These are phyloP conservation scores for Luffia ferchaultella DNA, from an alignment of 2,888 invertebrate species.

Conservation along the genomic window DNA sequence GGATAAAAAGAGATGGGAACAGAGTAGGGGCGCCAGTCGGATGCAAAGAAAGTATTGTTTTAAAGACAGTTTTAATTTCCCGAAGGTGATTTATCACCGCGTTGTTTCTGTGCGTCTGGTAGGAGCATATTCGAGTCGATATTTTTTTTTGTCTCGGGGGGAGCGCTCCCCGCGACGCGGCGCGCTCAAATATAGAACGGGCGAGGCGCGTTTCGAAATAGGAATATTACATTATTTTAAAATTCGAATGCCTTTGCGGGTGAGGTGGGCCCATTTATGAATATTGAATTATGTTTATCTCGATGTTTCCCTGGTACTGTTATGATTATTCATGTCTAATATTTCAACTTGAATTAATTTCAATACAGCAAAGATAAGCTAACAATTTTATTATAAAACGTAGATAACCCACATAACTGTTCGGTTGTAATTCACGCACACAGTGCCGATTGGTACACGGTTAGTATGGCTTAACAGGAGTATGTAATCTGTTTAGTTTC, in stretches of 20 bases:
- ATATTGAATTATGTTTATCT: constrained; percentile 15
- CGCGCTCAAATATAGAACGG: constrained; percentile 53
- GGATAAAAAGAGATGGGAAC: constrained; percentile 17
- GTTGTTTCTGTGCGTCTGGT: constrained; percentile 25
- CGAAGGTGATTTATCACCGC: constrained; percentile 62
- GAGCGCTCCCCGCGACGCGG: constrained; percentile 34
- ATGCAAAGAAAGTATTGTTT: constrained; percentile 55
- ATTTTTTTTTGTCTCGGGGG: constrained; percentile 39
- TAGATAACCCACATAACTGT: no score
- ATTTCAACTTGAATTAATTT: no score
- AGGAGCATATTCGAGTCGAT: constrained; percentile 27
- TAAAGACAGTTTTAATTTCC: constrained; percentile 67
- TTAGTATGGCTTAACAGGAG: no score
- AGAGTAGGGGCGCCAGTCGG: constrained; percentile 25
- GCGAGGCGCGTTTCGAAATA: constrained; percentile 36
- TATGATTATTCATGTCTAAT: background rate
- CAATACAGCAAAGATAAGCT: no score
- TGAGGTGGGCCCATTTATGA: constrained; percentile 26
- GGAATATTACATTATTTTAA: constrained; percentile 39
- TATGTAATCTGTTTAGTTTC: no score
- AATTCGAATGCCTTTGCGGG: constrained; percentile 53
- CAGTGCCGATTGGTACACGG: no score
- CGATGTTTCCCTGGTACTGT: background rate
- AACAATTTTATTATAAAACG: no score
- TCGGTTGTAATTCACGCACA: no score